phyloP scores from a whole-genome alignment of 1,140 invertebrate species.

The Thalassaphorura encarpata region DNA sequence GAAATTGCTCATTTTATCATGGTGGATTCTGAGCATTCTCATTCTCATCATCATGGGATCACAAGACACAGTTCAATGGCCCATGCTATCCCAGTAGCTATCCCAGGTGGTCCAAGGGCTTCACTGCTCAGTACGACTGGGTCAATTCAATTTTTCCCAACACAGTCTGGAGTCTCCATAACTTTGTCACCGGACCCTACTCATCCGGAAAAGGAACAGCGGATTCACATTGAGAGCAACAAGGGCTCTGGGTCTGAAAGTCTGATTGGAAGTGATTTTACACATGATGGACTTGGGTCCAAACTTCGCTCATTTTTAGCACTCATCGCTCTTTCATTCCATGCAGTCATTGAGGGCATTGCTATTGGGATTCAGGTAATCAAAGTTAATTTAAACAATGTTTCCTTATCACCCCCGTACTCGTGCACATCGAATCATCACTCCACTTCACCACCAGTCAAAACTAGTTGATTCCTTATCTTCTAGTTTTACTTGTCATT shows the following conservation, averaged over 20 bases:
- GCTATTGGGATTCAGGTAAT: conserved; percentile 29
- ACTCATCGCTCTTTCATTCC: conserved; percentile 75
- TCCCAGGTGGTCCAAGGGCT: neutral
- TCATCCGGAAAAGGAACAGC: neutral
- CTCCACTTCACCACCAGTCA: too few species aligned
- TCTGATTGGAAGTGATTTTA: conserved; percentile 9
- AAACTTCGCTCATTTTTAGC: conserved; percentile 64
- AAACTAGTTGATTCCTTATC: too few species aligned
- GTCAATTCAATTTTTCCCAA: neutral
- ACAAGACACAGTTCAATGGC: conserved; percentile 22
- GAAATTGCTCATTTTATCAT: conserved; percentile 54
- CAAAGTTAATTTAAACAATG: neutral
- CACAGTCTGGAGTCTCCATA: neutral
- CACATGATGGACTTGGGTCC: conserved; percentile 30
- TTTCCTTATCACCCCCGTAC: too few species aligned
- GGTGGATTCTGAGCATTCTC: conserved; percentile 36
- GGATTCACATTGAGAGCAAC: neutral
- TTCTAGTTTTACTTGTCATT: too few species aligned
- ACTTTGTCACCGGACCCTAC: neutral
- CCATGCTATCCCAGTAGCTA: conserved; percentile 8
- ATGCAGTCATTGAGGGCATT: conserved; percentile 78
- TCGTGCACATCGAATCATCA: too few species aligned
- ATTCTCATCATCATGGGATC: conserved; percentile 10
- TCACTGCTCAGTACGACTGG: neutral
- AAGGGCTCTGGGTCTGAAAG: neutral